Evolutionary conservation across 2,113 vertebrate genomes (phyloP), one percentile per base, ranked within the genome.

Genomic region (Castor canadensis): DNA sequence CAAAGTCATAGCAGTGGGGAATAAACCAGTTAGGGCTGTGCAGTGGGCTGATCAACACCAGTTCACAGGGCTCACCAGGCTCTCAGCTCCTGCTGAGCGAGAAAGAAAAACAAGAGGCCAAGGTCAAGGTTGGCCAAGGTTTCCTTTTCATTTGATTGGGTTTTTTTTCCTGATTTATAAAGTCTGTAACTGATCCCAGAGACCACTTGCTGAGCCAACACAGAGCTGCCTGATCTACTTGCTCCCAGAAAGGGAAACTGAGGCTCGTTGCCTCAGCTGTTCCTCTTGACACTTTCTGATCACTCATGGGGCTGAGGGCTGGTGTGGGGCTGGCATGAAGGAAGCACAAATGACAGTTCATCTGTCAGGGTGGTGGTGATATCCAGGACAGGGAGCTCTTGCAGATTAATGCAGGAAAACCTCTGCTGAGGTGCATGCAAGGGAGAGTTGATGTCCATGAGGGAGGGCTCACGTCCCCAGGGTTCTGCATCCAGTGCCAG

Each of bases 291-390:
- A 26, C 26, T 32, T 49, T 38, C 75, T 60, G 40, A 40, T 40
- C 40, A 10, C 9, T 20, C 6, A 9, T 1, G 3, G 38, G 60
- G 47, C 19, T 16, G 9, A 52, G 45, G 54, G 47, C 72, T 38
- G 60, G 28, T n/a, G 35, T 0, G 16, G 20, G 20, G 54, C 73
- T 24, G 20, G 32, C 38, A 15, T 22, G 28, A 19, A 15, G 66
- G 54, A 45, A 35, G 1, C 49, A 10, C 5, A 6, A 3, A 5
- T 22, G 13, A 54, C n/a, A 12, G 26, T 47, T 49, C 3, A 1
- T 0, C 3, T 2, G 3, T 17, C 30, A 19, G n/a, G 35, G 26
- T 6, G 0, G 8, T 1, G 35, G 15, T 9, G 22, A 3, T 0
- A 2, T 8, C 45, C 24, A 0, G 0, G 17, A 10, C 1, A 1